These are phyloP conservation scores for Dimorphilus gyrociliatus DNA, from an alignment of 2,888 invertebrate species.

Conservation along the genomic window DNA sequence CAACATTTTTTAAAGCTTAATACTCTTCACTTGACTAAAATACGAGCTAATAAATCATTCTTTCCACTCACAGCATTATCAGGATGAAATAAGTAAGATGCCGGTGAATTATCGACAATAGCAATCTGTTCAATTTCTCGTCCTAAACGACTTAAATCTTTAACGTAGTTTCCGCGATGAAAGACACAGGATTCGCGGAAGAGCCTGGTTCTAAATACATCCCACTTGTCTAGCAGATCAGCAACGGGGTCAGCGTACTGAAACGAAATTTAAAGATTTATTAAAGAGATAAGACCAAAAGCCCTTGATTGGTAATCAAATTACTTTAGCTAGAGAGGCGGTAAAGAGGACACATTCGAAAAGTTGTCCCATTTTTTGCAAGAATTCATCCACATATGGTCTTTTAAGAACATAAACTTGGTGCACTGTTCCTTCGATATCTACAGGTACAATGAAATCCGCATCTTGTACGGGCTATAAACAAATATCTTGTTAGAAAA, in stretches of 20 bases:
- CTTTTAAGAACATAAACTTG: conserved; percentile 88
- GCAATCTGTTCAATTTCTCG: conserved; percentile 87
- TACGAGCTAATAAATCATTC: too few species aligned
- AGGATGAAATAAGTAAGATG: conserved; percentile 99
- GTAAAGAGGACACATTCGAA: conserved; percentile 99
- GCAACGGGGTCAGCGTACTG: conserved; percentile 98
- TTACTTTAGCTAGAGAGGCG: conserved; percentile 82
- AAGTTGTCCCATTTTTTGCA: conserved; percentile 88
- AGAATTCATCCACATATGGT: conserved; percentile 96
- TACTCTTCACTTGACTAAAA: too few species aligned
- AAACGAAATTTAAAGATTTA: conserved; percentile 10
- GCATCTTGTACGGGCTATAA: conserved; percentile 94
- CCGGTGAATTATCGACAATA: conserved; percentile 98
- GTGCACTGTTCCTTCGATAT: conserved; percentile 96
- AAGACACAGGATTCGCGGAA: conserved; percentile 99
- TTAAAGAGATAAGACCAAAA: not conserved
- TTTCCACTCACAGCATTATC: conserved; percentile 98
- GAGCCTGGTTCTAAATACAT: conserved; percentile 63
- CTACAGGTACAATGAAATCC: conserved; percentile 98
- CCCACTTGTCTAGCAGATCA: conserved; percentile 91
- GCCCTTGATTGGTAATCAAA: conserved; percentile 4
- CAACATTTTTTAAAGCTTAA: too few species aligned
- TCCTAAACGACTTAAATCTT: conserved; percentile 93
- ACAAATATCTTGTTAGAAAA: too few species aligned
- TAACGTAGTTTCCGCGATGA: conserved; percentile 98